A percentile compares a stretch with the other conserved stretches of the same genome.
phyloP scores from a whole-genome alignment of 2,113 vertebrate genomes.

The Cyprinodon tularosa region DNA sequence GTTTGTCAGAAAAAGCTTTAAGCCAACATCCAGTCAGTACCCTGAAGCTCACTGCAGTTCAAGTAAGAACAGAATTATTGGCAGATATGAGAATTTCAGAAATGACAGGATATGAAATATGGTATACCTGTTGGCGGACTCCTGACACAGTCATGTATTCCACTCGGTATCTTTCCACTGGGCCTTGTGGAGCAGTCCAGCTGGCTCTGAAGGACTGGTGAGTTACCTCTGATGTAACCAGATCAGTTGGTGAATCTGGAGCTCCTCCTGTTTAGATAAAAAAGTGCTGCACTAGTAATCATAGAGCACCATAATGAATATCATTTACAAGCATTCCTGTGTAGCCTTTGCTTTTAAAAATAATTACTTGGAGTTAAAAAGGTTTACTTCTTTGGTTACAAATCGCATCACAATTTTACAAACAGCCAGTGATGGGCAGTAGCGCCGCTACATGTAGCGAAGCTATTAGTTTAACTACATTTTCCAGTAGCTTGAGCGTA shows the following conservation, averaged over 20 bases:
- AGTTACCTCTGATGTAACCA: conserved; percentile 92
- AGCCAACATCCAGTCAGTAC: background rate
- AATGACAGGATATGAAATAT: background rate
- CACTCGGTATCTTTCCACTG: conserved; percentile 91
- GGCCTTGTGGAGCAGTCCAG: conserved; percentile 88
- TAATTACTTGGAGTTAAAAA: background rate
- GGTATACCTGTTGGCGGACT: conserved; percentile 82
- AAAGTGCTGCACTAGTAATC: background rate
- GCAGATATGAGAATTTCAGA: background rate
- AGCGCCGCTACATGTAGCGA: too few species aligned
- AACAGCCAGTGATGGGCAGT: too few species aligned
- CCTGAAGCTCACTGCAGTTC: background rate
- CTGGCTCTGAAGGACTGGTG: conserved; percentile 89
- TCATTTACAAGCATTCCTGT: background rate
- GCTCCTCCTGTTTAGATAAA: conserved; percentile 62
- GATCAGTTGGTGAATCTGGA: conserved; percentile 83
- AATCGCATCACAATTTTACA: conserved; percentile 16
- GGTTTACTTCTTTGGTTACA: background rate
- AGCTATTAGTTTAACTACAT: too few species aligned
- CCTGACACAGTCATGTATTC: conserved; percentile 89
- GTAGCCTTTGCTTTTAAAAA: background rate
- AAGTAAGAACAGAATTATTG: background rate
- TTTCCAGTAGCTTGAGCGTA: too few species aligned
- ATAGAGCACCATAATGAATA: background rate
- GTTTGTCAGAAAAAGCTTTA: conserved; percentile 1